Conservation (phyloP, 2,113 vertebrate genomes). For the Pseudopipra pipra region DNA sequence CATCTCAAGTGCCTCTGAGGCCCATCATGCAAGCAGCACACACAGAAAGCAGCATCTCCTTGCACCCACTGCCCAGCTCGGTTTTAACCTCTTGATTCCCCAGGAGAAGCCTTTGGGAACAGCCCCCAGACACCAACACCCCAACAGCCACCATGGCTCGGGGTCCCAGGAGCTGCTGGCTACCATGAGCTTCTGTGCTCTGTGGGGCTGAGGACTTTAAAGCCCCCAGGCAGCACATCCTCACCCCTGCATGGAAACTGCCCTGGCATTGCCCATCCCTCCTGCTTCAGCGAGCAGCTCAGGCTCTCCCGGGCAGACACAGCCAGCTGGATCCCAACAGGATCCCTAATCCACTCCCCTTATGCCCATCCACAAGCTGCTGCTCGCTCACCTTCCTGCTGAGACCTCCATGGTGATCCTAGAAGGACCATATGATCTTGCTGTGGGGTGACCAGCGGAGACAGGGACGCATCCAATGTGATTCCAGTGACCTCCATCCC, state of each 20-base stretch:
- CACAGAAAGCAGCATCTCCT: background rate
- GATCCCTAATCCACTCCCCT: background rate
- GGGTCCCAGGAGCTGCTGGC: background rate
- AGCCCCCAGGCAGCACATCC: background rate
- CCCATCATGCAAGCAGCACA: background rate
- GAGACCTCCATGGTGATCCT: background rate
- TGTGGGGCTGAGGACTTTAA: rapidly evolving
- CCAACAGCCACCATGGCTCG: rapidly evolving
- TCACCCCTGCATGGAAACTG: background rate
- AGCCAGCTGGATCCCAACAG: background rate
- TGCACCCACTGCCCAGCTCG: background rate
- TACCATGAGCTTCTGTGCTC: background rate
- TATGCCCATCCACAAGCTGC: background rate
- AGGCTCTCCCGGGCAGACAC: background rate
- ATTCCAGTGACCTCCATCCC: rapidly evolving
- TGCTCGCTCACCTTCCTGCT: background rate
- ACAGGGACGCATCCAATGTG: rapidly evolving
- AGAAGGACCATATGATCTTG: background rate
- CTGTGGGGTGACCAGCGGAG: background rate
- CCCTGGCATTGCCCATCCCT: background rate
- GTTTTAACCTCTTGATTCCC: background rate
- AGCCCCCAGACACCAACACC: background rate
- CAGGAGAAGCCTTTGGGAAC: background rate
- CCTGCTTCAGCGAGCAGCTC: background rate
- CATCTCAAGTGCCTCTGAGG: background rate